Conservation (phyloP, 2,113 vertebrate species). For the Suncus etruscus region DNA sequence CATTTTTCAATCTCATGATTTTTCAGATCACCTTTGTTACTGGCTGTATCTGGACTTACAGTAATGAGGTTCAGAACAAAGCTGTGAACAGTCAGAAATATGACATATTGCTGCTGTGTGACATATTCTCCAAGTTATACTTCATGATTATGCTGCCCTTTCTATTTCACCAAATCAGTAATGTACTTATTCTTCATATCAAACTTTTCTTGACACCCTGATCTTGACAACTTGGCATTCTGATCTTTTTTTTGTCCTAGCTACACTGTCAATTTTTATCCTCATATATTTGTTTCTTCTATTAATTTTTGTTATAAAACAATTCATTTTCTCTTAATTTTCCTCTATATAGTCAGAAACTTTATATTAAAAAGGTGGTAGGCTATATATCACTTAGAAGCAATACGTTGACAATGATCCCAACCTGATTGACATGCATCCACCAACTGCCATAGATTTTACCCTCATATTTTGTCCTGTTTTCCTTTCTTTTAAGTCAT, state of each 20-base stretch:
- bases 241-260: neutral
- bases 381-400: no score
- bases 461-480: neutral
- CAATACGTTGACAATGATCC: neutral
- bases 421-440: neutral
- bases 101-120: neutral
- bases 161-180: neutral
- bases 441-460: neutral
- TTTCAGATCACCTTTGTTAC: neutral
- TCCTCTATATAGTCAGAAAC: neutral
- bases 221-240: neutral
- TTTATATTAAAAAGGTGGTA: neutral
- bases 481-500: neutral
- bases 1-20: neutral
- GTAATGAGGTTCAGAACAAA: neutral
- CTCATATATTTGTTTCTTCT: constrained; percentile 1
- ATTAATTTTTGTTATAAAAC: neutral
- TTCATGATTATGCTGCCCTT: neutral
- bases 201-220: neutral
- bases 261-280: constrained; percentile 10
- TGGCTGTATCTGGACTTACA: neutral
- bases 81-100: neutral
- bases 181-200: no score
- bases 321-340: constrained; percentile 15
- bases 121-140: neutral